Conservation (phyloP, 2,113 vertebrate species). For the Ailuropoda melanoleuca region DNA sequence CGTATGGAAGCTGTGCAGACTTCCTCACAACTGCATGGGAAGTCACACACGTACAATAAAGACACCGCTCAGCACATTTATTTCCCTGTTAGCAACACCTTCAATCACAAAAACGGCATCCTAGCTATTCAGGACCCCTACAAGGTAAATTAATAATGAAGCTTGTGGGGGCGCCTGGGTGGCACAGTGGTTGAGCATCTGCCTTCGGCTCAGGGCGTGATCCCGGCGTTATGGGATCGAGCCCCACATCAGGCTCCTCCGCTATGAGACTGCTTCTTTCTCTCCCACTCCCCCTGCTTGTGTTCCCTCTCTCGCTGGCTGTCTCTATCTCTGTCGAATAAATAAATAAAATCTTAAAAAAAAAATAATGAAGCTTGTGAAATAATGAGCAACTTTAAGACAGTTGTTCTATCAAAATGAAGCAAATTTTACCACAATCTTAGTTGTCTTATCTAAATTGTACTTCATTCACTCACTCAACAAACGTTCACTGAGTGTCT, state of each 20-base stretch:
- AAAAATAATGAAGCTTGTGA: not conserved
- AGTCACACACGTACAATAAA: not conserved
- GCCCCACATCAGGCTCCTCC: too few species aligned
- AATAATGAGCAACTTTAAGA: not conserved
- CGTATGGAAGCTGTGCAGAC: not conserved
- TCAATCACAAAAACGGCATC: not conserved
- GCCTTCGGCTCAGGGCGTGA: too few species aligned
- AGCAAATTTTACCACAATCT: not conserved
- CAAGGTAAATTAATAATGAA: not conserved
- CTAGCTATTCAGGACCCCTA: not conserved
- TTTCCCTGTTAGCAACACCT: not conserved
- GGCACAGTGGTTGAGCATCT: too few species aligned
- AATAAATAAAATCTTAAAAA: too few species aligned
- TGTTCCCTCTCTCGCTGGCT: too few species aligned
- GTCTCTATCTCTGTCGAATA: too few species aligned
- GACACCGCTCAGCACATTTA: not conserved
- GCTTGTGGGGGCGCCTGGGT: too few species aligned
- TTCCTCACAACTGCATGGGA: not conserved
- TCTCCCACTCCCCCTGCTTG: too few species aligned
- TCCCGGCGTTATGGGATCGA: too few species aligned
- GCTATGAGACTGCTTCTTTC: too few species aligned
- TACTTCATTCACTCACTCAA: not conserved
- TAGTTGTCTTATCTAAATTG: not conserved
- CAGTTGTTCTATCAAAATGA: not conserved
- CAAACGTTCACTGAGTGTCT: not conserved